Conservation (phyloP, 2,113 vertebrate genomes). For the Zosterops lateralis region DNA sequence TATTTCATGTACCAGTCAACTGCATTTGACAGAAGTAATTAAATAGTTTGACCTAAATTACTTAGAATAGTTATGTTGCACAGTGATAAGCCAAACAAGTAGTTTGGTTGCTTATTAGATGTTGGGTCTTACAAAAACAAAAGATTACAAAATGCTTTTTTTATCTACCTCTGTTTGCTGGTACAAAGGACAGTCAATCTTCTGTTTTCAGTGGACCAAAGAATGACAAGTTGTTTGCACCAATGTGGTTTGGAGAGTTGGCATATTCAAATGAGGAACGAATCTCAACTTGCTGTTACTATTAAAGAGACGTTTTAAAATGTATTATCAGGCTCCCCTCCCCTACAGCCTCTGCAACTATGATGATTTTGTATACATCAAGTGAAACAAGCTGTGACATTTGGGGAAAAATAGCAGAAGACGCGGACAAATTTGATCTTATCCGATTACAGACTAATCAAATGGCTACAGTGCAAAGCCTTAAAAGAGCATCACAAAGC, state of each 20-base stretch:
- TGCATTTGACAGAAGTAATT: neutral
- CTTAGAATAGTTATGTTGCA: neutral
- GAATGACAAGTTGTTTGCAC: neutral
- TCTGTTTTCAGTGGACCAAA: neutral
- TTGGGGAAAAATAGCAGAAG: neutral
- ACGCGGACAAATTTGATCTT: neutral
- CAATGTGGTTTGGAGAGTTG: neutral
- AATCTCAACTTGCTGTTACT: too few relatives aligned
- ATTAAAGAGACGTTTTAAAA: neutral
- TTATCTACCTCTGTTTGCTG: neutral
- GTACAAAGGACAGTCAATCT: neutral
- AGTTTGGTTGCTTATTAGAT: neutral
- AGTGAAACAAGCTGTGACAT: neutral
- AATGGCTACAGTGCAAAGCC: neutral
- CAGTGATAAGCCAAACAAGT: neutral
- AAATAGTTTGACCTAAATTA: neutral
- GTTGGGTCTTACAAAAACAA: neutral
- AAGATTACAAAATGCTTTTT: neutral
- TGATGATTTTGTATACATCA: neutral
- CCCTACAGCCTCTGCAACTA: neutral
- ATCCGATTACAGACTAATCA: neutral
- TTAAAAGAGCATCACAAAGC: neutral
- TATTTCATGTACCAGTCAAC: neutral
- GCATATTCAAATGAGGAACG: neutral
- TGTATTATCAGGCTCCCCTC: neutral